A percentile compares a stretch with the other conserved stretches of the same genome.
Evolutionary conservation across 2,888 invertebrate species (phyloP).

Genomic region (Tromatobia lineatoria): DNA sequence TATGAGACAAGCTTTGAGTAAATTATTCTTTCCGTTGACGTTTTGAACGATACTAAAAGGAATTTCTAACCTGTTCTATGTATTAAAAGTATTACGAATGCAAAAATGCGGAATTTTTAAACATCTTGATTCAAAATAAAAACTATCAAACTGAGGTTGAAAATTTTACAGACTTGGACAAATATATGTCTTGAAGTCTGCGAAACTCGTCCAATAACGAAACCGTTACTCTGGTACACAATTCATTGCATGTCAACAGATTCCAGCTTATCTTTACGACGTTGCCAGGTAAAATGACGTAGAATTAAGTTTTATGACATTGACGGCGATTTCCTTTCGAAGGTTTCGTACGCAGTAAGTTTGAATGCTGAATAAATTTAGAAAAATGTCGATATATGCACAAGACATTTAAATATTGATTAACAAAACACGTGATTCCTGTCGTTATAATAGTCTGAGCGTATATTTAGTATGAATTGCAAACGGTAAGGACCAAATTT

Average conservation of each 20-base stretch:
- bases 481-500: no score
- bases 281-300: background rate
- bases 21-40: no score
- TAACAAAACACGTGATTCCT: no score
- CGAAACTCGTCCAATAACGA: background rate
- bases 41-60: no score
- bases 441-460: no score
- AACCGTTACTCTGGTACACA: background rate
- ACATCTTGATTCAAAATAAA: background rate
- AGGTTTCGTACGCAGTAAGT: background rate
- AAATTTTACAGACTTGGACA: background rate
- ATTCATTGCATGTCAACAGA: conserved; percentile 1
- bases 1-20: no score
- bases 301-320: background rate
- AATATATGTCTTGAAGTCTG: background rate
- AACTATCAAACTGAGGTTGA: background rate
- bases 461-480: no score
- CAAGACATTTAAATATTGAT: background rate
- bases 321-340: background rate
- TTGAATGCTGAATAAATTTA: background rate
- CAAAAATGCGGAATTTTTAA: background rate
- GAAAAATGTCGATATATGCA: background rate
- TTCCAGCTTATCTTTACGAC: background rate
- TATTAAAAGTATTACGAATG: background rate
- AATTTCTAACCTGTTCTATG: no score